Conservation (phyloP, 2,797 vertebrate species). For the Ataeniobius toweri region DNA sequence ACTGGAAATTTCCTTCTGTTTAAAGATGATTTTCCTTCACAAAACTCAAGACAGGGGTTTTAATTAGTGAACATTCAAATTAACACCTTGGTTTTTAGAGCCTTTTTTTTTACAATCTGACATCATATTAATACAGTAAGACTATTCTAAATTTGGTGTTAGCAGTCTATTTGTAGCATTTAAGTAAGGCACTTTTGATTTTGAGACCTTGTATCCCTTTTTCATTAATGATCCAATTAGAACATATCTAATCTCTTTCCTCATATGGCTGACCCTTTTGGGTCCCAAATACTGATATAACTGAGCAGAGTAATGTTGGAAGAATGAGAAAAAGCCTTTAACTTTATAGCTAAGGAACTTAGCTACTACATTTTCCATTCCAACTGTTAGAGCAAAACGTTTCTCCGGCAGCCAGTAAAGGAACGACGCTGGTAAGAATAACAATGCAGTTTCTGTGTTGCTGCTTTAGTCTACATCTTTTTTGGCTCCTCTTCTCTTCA, state of each 20-base stretch:
- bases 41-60: neutral
- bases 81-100: neutral
- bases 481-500: too few species aligned
- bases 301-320: neutral
- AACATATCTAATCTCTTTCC: neutral
- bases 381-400: neutral
- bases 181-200: neutral
- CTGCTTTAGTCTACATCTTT: neutral
- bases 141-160: neutral
- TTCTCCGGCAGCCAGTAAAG: neutral
- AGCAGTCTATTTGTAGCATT: neutral
- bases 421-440: neutral
- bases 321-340: neutral
- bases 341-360: neutral
- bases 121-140: neutral
- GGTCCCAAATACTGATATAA: neutral
- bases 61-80: neutral
- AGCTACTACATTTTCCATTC: neutral
- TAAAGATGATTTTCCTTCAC: neutral
- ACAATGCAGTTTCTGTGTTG: neutral
- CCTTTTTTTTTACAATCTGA: neutral
- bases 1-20: neutral
- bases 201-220: neutral
- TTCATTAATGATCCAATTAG: constrained; percentile 1
- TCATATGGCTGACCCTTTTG: neutral